Base-by-base conservation (phyloP, 2,888 invertebrate species). In the Epsilonema sp. region DNA sequence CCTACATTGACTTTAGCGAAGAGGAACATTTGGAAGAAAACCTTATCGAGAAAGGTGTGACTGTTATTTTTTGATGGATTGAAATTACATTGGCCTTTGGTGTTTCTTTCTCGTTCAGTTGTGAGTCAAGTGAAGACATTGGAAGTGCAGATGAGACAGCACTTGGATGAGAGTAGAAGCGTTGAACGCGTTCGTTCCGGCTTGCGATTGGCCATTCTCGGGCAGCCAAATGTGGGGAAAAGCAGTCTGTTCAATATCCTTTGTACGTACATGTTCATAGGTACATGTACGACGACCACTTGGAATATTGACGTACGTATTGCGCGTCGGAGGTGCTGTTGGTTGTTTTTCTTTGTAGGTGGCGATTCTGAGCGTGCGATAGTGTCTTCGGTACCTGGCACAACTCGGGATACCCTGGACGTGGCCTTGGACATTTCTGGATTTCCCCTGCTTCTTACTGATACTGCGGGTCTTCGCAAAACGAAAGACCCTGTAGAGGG, bases 211-310 rank as follows among this genome's bases (percentile, higher is more conserved):
- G 76, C 75, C 0, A 81, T 85, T 53, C 62, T 82, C 21, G 85
- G 84, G n/a, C 74, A 76, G 55, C 81, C 84, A 1, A 85, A 85
- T 69, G 83, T 79, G 5, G 85, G 85, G 26, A 85, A 85, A 67
- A 83, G 82, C 59, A 82, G 80, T 59, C 69, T 85, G 19, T 68
- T 84, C 1, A 85, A 85, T 69, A 54, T 72, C 42, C 64, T 82
- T 42, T 76, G 78, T 75, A 65, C 68, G 39, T 39, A 39, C 5
- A 8, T 39, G 21, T 13, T 39, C 19, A 39, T 5, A 5, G 8
- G 5, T 39, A 19, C n/a, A 39, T 39, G n/a, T 13, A 8, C 21
- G 19, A 20, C 21, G 19, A 39, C 22, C 36, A 37, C 49, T 8
- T 23, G 2, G 19, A 44, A 44, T 8, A 59, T 59, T 51, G 61